Conservation (phyloP, 2,113 vertebrate species). For the Edolisoma coerulescens region DNA sequence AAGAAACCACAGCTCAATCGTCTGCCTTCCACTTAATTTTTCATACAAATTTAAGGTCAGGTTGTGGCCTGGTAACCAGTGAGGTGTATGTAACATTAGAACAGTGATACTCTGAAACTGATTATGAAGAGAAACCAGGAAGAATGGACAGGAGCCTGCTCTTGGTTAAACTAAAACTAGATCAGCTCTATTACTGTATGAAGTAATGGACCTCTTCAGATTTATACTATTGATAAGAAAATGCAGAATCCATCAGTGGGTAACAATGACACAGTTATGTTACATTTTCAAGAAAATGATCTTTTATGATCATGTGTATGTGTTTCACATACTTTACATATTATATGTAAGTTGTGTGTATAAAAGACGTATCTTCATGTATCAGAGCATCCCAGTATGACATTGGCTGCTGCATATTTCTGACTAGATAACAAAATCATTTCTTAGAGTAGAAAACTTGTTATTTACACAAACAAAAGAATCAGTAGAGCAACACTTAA, state of each 20-base stretch:
- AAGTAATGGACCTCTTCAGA: neutral
- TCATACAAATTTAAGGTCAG: conserved; percentile 79
- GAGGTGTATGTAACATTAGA: conserved; percentile 53
- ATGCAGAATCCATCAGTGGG: neutral
- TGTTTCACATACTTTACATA: neutral
- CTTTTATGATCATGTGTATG: neutral
- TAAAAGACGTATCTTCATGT: neutral
- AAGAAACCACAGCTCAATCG: conserved; percentile 77
- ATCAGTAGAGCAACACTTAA: neutral
- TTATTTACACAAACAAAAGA: neutral
- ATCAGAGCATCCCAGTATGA: neutral
- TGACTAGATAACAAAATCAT: neutral
- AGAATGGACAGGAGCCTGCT: neutral
- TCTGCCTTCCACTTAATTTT: conserved; percentile 80
- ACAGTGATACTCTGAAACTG: conserved; percentile 38
- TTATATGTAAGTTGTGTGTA: neutral
- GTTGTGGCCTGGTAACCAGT: conserved; percentile 47
- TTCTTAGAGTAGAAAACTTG: neutral
- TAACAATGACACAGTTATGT: neutral
- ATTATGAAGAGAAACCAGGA: neutral
- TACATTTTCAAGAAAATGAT: neutral
- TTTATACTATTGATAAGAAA: neutral
- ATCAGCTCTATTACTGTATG: neutral
- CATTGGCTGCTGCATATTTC: neutral
- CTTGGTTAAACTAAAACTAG: conserved; percentile 21